Evolutionary conservation across 2,113 vertebrate species (phyloP), one percentile per base, ranked within the genome.

Genomic region (Amblyornis subalaris): DNA sequence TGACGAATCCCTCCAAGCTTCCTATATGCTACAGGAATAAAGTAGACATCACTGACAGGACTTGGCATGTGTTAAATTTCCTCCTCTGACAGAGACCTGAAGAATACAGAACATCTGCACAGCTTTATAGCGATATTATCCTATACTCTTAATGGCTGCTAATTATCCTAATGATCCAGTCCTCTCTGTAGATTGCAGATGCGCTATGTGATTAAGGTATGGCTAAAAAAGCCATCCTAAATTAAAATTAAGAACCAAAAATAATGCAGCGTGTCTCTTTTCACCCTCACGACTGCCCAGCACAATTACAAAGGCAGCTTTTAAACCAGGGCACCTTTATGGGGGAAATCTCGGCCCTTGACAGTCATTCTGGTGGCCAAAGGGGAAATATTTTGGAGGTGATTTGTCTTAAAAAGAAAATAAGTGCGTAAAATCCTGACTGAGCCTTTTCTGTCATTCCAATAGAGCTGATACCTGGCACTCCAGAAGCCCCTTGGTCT

Each of bases 91-190:
- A 88, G 60, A 91, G 87, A 89, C 66, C 55, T 88, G 77, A 85
- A 91, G 78, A 92, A 87, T 51, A 66, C 12, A 65, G 84, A 94
- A 94, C 88, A 94, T 91, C 91, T 97, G 93, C 81, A 71, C 55
- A 57, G 82, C 36, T 93, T 88, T 85, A 73, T 48, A 88, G 85
- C 60, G 60, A 67, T 83, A 89, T 85, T 83, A 93, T 80, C 64
- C 79, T 88, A 71, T 71, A 80, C 72, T 80, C 78, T 57, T 95
- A 95, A 95, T 88, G 71, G 82, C 72, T 95, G 88, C 91, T 94
- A 94, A 95, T 95, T 95, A 94, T 88, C 90, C 85, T 95, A 94
- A 93, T 80, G 91, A 93, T 75, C 69, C 82, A 86, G 85, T 86
- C 75, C 92, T 90, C 92, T 95, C 85, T 86, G 79, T 48, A 93